Percentiles rank a stretch among this genome's conserved stretches.
Conservation (phyloP, 2,888 invertebrate genomes). For the Drosophila siamana region DNA sequence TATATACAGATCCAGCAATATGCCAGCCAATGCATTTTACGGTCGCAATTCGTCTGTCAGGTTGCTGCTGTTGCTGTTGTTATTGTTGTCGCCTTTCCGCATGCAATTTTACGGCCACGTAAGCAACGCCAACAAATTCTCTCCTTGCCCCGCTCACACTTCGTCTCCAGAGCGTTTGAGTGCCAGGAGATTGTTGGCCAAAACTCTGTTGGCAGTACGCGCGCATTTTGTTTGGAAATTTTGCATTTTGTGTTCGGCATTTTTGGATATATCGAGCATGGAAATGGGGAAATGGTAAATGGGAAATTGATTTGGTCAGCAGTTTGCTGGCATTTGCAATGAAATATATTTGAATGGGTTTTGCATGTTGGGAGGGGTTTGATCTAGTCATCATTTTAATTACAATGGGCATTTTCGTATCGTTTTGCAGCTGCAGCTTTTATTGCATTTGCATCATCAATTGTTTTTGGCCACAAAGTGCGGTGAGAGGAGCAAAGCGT, state of each 20-base stretch:
- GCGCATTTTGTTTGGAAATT: slow-evolving; percentile 20
- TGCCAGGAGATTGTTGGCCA: slow-evolving; percentile 3
- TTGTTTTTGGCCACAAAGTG: slow-evolving; percentile 39
- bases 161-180: too few relatives aligned
- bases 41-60: slow-evolving; percentile 27
- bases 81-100: slow-evolving; percentile 30
- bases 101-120: slow-evolving; percentile 64
- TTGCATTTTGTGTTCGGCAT: slow-evolving; percentile 26
- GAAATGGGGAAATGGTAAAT: slow-evolving; percentile 43
- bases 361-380: slow-evolving; percentile 8
- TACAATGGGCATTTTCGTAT: slow-evolving; percentile 37
- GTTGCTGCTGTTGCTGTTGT: slow-evolving; percentile 21
- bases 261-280: slow-evolving; percentile 43
- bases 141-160: not conserved
- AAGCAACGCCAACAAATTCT: slow-evolving; percentile 58
- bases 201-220: slow-evolving; percentile 22
- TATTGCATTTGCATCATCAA: slow-evolving; percentile 38
- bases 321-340: slow-evolving; percentile 53
- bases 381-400: slow-evolving; percentile 51
- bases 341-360: slow-evolving; percentile 34
- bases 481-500: not conserved
- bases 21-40: slow-evolving; percentile 35
- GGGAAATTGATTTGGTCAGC: slow-evolving; percentile 66
- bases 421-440: slow-evolving; percentile 15
- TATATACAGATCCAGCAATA: slow-evolving; percentile 16